Conservation (phyloP, 2,797 vertebrate species). For the Muscicapa comitata region DNA sequence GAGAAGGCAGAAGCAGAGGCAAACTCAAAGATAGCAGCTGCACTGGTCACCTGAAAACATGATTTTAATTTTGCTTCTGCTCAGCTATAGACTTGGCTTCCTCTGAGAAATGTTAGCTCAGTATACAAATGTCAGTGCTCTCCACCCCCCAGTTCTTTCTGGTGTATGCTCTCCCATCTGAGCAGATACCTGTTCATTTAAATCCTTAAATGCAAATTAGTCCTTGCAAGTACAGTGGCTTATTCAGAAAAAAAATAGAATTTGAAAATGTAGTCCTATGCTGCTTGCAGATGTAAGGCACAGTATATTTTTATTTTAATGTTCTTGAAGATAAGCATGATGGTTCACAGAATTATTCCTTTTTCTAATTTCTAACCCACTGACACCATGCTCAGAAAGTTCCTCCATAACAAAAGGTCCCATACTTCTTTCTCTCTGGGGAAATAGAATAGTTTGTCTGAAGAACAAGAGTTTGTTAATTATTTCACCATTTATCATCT, state of each 20-base stretch:
- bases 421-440: neutral
- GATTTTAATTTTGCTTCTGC: constrained; percentile 8
- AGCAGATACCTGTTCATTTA: neutral
- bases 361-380: neutral
- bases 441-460: neutral
- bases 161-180: neutral
- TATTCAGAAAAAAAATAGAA: neutral
- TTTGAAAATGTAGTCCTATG: neutral
- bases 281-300: neutral
- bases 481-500: neutral
- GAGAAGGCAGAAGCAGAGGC: neutral
- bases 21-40: constrained; percentile 13
- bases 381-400: neutral
- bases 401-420: neutral
- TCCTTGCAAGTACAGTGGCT: neutral
- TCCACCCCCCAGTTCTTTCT: neutral
- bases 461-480: neutral
- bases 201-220: neutral
- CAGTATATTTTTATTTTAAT: neutral
- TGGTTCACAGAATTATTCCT: neutral
- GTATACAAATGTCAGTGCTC: neutral
- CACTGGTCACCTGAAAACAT: neutral
- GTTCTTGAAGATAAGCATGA: neutral
- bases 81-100: neutral
- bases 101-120: neutral